Evolutionary conservation across 30 jellyfish, hydroid and myxozoan species (phyloP).

Genomic region (Chrysaora quinquecirrha): DNA sequence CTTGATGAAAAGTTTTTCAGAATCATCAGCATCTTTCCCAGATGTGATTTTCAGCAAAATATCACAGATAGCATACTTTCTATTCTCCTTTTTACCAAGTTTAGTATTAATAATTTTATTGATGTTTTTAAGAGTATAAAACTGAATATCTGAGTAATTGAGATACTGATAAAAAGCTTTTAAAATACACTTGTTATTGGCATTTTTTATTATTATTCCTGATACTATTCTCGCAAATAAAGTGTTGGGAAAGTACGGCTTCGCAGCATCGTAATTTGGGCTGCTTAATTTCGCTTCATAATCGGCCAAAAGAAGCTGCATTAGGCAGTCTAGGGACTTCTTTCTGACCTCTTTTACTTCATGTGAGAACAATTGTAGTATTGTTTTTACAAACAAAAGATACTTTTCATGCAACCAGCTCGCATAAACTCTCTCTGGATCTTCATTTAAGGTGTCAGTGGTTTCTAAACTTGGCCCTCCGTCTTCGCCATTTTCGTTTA

Average conservation of each 20-base stretch:
- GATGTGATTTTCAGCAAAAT: constrained; percentile 19
- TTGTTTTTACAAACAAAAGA: constrained; percentile 11
- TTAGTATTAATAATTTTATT: neutral
- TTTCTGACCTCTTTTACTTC: constrained; percentile 3
- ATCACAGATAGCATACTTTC: neutral
- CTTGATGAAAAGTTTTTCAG: constrained; percentile 13
- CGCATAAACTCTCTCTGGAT: constrained; percentile 56
- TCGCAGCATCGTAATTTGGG: constrained; percentile 10
- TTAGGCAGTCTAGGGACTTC: constrained; percentile 19
- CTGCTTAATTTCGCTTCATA: constrained; percentile 37
- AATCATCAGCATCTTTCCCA: neutral
- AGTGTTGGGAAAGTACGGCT: constrained; percentile 40
- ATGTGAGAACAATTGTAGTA: constrained; percentile 13
- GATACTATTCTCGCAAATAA: constrained; percentile 27
- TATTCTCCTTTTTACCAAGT: constrained; percentile 8
- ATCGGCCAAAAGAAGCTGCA: constrained; percentile 50
- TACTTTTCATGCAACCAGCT: constrained; percentile 64
- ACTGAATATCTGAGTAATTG: constrained; percentile 46
- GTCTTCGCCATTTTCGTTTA: neutral
- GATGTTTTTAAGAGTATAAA: constrained; percentile 31
- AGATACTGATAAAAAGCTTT: constrained; percentile 14
- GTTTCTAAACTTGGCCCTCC: neutral
- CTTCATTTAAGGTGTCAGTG: neutral
- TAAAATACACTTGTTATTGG: neutral
- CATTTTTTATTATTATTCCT: constrained; percentile 14